phyloP scores from a whole-genome alignment of 2,797 vertebrate species.

The Microhierax caerulescens region DNA sequence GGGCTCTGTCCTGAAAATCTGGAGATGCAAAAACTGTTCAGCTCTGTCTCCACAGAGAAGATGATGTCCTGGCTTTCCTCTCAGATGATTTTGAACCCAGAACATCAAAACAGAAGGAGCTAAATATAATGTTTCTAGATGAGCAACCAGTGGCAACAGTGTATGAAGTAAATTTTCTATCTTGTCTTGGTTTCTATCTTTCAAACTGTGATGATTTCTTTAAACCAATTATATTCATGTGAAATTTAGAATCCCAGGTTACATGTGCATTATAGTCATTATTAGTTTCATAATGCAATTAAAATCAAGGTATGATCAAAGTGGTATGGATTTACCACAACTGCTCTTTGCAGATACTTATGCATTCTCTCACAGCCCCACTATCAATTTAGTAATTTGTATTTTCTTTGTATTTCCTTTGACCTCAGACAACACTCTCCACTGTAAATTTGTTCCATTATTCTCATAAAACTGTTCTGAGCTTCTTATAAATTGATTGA shows the following conservation, averaged over 20 bases:
- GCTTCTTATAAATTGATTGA: conserved; percentile 25
- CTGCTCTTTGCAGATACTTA: neutral
- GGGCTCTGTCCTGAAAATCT: neutral
- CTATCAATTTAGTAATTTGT: neutral
- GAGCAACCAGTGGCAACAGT: neutral
- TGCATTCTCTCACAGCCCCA: neutral
- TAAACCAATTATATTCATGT: neutral
- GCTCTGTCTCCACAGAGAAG: neutral
- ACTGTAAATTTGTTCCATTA: neutral
- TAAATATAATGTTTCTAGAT: neutral
- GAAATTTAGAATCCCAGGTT: neutral
- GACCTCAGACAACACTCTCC: neutral
- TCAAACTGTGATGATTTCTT: neutral
- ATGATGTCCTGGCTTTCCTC: neutral
- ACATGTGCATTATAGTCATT: neutral
- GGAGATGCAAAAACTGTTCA: neutral
- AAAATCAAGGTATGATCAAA: neutral
- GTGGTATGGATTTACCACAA: neutral
- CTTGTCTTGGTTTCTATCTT: neutral
- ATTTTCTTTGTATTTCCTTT: neutral
- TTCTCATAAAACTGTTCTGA: conserved; percentile 20
- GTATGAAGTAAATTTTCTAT: neutral
- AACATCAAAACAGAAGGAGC: neutral
- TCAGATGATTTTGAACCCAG: neutral
- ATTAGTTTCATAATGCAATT: neutral